phyloP scores from a whole-genome alignment of 2,888 invertebrate genomes.

The Cryptophagus acutangulus region DNA sequence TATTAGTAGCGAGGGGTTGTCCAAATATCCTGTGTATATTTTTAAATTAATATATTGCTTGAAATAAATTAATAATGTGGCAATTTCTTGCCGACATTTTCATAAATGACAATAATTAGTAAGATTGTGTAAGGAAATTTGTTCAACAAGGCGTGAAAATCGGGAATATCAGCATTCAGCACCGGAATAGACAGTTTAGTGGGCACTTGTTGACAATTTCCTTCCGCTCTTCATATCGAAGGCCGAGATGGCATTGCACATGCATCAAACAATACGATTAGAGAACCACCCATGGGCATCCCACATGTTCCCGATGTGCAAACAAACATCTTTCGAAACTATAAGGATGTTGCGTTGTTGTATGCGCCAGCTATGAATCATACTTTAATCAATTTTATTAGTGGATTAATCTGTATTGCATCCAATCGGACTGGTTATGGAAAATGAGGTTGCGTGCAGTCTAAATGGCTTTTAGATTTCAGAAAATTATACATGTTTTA shows the following conservation, averaged over 20 bases:
- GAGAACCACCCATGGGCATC: slow-evolving; percentile 16
- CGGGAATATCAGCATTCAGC: too few relatives aligned
- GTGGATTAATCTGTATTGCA: neutral
- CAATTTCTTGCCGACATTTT: too few relatives aligned
- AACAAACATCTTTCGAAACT: slow-evolving; percentile 5
- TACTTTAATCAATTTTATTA: slow-evolving; percentile 4
- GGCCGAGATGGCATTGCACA: slow-evolving; percentile 14
- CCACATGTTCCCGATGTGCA: slow-evolving; percentile 16
- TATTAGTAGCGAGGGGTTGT: too few relatives aligned
- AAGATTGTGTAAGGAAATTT: too few relatives aligned
- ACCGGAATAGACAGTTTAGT: slow-evolving; percentile 10
- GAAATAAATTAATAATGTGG: too few relatives aligned
- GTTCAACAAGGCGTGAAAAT: neutral
- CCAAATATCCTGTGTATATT: too few relatives aligned
- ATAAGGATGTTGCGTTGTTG: slow-evolving; percentile 6
- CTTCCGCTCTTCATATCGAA: slow-evolving; percentile 16
- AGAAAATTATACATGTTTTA: too few relatives aligned
- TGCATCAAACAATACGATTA: slow-evolving; percentile 15
- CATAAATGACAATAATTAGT: too few relatives aligned
- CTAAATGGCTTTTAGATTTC: too few relatives aligned
- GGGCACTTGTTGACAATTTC: slow-evolving; percentile 15
- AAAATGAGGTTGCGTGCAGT: slow-evolving; percentile 19
- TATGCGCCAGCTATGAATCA: slow-evolving; percentile 5
- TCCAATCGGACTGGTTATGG: slow-evolving; percentile 16
- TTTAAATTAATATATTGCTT: too few relatives aligned